Percentiles rank a stretch among this genome's conserved stretches.
These are phyloP conservation scores for Aphidius ervi DNA, from an alignment of 1,140 invertebrate species.

Conservation along the genomic window DNA sequence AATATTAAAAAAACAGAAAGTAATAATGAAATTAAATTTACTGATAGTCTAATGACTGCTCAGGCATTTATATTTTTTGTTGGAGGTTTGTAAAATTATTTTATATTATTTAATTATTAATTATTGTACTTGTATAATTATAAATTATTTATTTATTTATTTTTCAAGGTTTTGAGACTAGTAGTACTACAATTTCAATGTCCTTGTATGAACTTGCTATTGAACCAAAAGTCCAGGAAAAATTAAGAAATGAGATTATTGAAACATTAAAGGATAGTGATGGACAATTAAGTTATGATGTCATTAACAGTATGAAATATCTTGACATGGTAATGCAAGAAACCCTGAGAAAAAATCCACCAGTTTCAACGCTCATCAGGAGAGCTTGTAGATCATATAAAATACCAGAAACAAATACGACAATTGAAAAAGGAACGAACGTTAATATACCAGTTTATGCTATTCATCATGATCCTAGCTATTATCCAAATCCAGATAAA, in stretches of 20 bases:
- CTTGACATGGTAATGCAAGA: conserved; percentile 24
- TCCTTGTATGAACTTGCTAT: conserved; percentile 29
- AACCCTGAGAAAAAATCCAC: conserved; percentile 55
- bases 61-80: too few relatives aligned
- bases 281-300: conserved; percentile 32
- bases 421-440: conserved; percentile 44
- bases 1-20: conserved; percentile 20
- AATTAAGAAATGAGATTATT: conserved; percentile 47
- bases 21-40: too few relatives aligned
- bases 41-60: too few relatives aligned
- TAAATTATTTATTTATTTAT: too few relatives aligned
- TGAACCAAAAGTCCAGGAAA: conserved; percentile 26
- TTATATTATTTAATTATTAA: too few relatives aligned
- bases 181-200: conserved; percentile 24
- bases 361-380: conserved; percentile 49
- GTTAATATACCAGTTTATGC: conserved; percentile 49
- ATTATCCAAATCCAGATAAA: conserved; percentile 57
- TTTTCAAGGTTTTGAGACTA: conserved; percentile 23
- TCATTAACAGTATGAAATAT: conserved; percentile 36
- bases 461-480: conserved; percentile 60
- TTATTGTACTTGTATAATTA: too few relatives aligned
- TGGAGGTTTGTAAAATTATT: neutral
- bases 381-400: conserved; percentile 43
- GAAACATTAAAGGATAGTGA: conserved; percentile 28
- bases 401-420: conserved; percentile 44